Evolutionary conservation across 2,113 vertebrate species (phyloP).

Genomic region (Orthochromis indermauri): DNA sequence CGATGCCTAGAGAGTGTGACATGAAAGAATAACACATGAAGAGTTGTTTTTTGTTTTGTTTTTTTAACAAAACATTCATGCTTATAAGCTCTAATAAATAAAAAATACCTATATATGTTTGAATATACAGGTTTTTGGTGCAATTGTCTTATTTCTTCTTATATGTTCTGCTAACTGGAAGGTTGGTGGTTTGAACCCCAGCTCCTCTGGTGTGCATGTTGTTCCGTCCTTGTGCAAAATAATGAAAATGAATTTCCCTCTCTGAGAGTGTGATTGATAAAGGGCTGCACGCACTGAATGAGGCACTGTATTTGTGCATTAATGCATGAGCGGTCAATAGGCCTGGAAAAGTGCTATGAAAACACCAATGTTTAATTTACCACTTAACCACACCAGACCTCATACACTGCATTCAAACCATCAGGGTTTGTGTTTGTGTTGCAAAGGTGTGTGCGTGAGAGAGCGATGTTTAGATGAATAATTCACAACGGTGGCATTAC

Average conservation of each 20-base stretch:
- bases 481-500: conserved; percentile 48
- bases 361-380: neutral
- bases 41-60: neutral
- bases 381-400: neutral
- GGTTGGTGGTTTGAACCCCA: neutral
- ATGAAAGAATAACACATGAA: neutral
- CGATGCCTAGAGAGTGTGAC: neutral
- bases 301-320: neutral
- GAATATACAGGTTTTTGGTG: neutral
- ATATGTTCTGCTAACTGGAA: neutral
- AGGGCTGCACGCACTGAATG: neutral
- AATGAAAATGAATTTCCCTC: neutral
- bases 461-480: conserved; percentile 32
- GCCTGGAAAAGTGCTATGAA: neutral
- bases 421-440: neutral
- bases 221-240: neutral
- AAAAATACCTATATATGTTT: neutral
- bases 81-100: neutral
- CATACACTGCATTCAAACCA: neutral
- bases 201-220: neutral
- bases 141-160: neutral
- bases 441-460: neutral
- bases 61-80: neutral
- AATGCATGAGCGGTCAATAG: neutral
- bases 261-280: neutral